These are phyloP conservation scores for Aegotheles bennettii DNA, from an alignment of 2,113 vertebrate species.

Conservation along the genomic window DNA sequence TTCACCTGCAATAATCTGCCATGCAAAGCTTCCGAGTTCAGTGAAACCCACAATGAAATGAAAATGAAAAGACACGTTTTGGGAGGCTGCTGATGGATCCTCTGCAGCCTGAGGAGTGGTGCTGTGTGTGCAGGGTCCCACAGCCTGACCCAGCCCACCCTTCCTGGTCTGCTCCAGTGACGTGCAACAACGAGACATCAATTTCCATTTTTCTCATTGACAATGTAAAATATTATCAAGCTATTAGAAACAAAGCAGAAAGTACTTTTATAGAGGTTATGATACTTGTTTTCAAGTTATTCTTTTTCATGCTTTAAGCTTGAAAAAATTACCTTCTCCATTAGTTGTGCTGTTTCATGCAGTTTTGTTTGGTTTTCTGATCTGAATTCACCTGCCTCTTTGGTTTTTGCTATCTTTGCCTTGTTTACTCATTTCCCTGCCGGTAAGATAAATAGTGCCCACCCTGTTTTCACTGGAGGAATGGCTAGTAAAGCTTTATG, in stretches of 20 bases:
- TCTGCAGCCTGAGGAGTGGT: rapidly evolving
- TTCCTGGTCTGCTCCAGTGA: neutral
- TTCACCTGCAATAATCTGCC: neutral
- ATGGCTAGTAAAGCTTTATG: neutral
- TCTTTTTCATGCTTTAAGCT: neutral
- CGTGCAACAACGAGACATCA: neutral
- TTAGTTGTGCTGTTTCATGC: neutral
- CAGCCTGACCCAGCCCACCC: neutral
- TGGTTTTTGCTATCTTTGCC: neutral
- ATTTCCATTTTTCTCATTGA: neutral
- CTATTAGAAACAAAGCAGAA: neutral
- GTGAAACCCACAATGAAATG: neutral
- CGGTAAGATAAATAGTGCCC: neutral
- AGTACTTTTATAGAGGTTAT: neutral
- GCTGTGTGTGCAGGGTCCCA: neutral
- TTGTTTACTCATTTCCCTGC: neutral
- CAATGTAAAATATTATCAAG: neutral
- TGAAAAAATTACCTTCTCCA: neutral
- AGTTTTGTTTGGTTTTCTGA: neutral
- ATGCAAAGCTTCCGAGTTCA: neutral
- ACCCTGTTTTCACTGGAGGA: neutral
- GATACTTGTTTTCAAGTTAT: neutral
- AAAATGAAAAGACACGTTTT: neutral
- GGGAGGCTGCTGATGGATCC: neutral
- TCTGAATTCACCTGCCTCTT: neutral